These are phyloP conservation scores for Oscarella lobularis DNA, from an alignment of 37 sponge, comb jelly and placozoan species.

Conservation along the genomic window DNA sequence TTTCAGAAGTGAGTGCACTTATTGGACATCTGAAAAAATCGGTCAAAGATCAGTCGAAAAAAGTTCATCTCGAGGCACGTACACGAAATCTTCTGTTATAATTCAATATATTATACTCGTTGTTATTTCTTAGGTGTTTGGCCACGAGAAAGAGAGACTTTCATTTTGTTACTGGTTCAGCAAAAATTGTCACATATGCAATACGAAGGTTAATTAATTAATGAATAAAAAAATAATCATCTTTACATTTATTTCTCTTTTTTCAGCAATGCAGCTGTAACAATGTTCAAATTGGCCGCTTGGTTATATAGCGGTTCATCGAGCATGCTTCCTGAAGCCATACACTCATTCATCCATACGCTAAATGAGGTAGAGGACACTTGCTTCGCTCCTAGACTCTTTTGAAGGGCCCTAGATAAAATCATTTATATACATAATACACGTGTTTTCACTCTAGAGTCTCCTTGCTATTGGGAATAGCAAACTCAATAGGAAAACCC, in stretches of 20 bases:
- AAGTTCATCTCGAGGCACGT: constrained; percentile 46
- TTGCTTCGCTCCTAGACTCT: too few species aligned
- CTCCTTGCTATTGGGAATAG: constrained; percentile 86
- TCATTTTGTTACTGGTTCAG: constrained; percentile 63
- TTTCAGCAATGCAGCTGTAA: constrained; percentile 72
- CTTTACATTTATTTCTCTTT: too few species aligned
- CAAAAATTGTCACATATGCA: constrained; percentile 68
- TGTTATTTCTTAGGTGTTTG: constrained; percentile 26
- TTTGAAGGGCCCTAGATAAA: too few species aligned
- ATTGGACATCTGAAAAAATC: constrained; percentile 66
- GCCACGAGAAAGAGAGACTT: constrained; percentile 47
- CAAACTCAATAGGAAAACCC: constrained; percentile 76
- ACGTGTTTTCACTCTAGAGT: constrained; percentile 36
- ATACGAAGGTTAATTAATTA: constrained; percentile 43
- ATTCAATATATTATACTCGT: constrained; percentile 7
- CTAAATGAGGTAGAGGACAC: constrained; percentile 66
- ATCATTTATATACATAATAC: too few species aligned
- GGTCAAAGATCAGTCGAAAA: constrained; percentile 34
- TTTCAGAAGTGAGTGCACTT: constrained; percentile 40
- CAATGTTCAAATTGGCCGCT: constrained; percentile 62
- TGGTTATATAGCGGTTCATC: constrained; percentile 90
- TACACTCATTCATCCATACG: constrained; percentile 87
- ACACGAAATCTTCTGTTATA: neutral
- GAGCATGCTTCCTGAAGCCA: constrained; percentile 87
- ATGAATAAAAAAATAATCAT: neutral